Conservation (phyloP, 2,797 vertebrate species). For the Delichon dasypus region DNA sequence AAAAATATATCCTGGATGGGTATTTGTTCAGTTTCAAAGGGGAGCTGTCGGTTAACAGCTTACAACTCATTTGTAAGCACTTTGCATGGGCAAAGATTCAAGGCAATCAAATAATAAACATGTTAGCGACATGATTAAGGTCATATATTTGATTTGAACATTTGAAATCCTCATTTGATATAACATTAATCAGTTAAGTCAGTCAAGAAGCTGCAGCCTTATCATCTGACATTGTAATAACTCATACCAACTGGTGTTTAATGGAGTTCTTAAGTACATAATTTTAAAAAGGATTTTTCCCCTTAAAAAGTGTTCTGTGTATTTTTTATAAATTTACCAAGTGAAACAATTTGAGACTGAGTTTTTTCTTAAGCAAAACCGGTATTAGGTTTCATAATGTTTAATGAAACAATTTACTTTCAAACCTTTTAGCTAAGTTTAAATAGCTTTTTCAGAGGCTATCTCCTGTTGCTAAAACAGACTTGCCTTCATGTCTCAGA, state of each 20-base stretch:
- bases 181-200: not conserved
- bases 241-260: not conserved
- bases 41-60: not conserved
- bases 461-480: conserved; percentile 45
- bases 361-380: not conserved
- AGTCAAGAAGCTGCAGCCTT: not conserved
- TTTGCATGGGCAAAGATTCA: not conserved
- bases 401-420: conserved; percentile 41
- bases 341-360: not conserved
- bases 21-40: not conserved
- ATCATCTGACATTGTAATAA: not conserved
- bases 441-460: not conserved
- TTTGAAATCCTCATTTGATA: not conserved
- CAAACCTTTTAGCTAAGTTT: conserved; percentile 26
- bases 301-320: not conserved
- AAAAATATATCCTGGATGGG: no score
- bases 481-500: not conserved
- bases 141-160: not conserved
- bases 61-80: accelerated
- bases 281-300: conserved; percentile 19
- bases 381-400: not conserved
- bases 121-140: not conserved
- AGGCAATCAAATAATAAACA: not conserved
- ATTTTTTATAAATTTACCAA: not conserved
- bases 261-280: not conserved